These are phyloP conservation scores for Acipenser ruthenus DNA, from an alignment of 2,797 vertebrate genomes.

Conservation along the genomic window DNA sequence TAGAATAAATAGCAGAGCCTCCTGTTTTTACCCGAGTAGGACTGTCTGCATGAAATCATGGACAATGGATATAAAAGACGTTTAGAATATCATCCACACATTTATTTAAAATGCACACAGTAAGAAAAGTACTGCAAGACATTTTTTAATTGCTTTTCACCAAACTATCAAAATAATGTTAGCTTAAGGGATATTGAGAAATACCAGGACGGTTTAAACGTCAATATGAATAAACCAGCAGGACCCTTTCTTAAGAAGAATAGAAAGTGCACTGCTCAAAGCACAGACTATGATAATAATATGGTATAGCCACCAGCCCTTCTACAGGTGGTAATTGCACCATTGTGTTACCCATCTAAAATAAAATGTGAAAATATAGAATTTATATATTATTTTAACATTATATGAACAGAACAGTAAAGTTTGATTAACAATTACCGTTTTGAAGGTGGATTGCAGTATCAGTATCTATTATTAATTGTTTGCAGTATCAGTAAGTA, in stretches of 20 bases:
- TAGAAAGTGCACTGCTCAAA: background rate
- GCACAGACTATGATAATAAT: too few species aligned
- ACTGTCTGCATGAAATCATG: background rate
- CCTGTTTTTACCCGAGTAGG: background rate
- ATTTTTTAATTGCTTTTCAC: background rate
- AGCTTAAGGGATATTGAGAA: conserved; percentile 5
- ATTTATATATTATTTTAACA: too few species aligned
- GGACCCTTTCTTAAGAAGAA: conserved; percentile 1
- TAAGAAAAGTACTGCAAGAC: background rate
- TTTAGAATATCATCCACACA: background rate
- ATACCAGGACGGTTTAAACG: conserved; percentile 1
- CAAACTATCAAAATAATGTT: conserved; percentile 3
- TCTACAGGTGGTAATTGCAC: too few species aligned
- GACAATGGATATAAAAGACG: background rate
- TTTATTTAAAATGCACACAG: conserved; percentile 2
- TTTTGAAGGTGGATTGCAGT: too few species aligned
- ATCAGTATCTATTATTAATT: too few species aligned
- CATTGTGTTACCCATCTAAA: too few species aligned
- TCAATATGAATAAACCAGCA: conserved; percentile 9
- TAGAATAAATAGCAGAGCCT: background rate
- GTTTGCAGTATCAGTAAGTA: too few species aligned
- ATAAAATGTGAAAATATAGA: too few species aligned
- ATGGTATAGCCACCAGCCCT: too few species aligned
- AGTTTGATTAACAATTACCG: too few species aligned
- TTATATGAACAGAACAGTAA: too few species aligned